A percentile compares a stretch with the other conserved stretches of the same genome.
These are phyloP conservation scores for Athetis lepigone DNA, from an alignment of 2,888 invertebrate species.

Conservation along the genomic window DNA sequence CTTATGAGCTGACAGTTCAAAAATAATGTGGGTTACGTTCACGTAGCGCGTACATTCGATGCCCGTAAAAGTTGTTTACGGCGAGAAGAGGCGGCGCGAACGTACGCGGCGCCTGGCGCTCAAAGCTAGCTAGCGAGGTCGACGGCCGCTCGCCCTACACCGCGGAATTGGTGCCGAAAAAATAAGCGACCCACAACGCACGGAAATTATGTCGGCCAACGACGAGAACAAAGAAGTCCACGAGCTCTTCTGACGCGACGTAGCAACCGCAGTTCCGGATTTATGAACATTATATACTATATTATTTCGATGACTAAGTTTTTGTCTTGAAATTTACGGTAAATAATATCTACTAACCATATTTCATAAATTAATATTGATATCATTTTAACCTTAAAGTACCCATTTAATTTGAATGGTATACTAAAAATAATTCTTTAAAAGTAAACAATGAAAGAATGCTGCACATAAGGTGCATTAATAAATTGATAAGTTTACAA, in stretches of 20 bases:
- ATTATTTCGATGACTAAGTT: conserved; percentile 23
- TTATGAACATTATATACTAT: conserved; percentile 21
- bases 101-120: conserved; percentile 66
- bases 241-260: conserved; percentile 63
- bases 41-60: conserved; percentile 89
- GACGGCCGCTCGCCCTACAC: conserved; percentile 82
- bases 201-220: conserved; percentile 85
- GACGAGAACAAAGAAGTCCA: conserved; percentile 82
- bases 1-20: conserved; percentile 89
- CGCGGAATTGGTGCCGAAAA: conserved; percentile 86
- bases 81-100: conserved; percentile 74
- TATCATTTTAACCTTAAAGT: background rate
- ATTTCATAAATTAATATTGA: too few species aligned
- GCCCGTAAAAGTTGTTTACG: conserved; percentile 90
- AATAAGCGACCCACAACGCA: conserved; percentile 87
- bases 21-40: conserved; percentile 91
- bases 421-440: conserved; percentile 5
- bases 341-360: background rate
- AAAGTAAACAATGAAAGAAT: conserved; percentile 30
- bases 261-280: conserved; percentile 60
- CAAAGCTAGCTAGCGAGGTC: conserved; percentile 80
- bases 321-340: background rate
- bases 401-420: background rate
- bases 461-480: conserved; percentile 9
- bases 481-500: conserved; percentile 32